Conservation (phyloP, 1,140 invertebrate species). For the Sweltsa coloradensis region DNA sequence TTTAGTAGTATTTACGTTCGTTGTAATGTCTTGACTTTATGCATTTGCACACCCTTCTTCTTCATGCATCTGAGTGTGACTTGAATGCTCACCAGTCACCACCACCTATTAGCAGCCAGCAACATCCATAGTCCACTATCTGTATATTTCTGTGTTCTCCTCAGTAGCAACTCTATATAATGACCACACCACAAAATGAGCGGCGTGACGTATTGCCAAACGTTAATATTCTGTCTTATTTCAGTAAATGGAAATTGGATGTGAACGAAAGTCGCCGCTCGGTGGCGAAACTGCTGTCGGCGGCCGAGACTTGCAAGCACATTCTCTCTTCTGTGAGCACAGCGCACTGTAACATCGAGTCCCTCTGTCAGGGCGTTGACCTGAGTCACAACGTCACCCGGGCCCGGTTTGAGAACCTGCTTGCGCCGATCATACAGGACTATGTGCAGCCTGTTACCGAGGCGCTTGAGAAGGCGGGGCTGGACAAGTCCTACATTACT, state of each 20-base stretch:
- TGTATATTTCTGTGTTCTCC: too few species aligned
- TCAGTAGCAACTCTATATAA: too few species aligned
- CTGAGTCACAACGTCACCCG: slow-evolving; percentile 51
- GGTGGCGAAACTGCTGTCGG: slow-evolving; percentile 44
- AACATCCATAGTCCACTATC: too few species aligned
- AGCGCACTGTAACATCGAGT: slow-evolving; percentile 56
- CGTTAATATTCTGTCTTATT: too few species aligned
- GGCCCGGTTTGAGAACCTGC: slow-evolving; percentile 53
- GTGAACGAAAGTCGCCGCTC: slow-evolving; percentile 52
- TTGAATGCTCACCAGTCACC: too few species aligned
- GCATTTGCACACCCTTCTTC: too few species aligned
- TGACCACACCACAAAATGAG: too few species aligned
- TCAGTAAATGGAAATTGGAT: slow-evolving; percentile 52
- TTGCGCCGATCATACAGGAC: slow-evolving; percentile 38
- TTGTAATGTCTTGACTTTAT: too few species aligned
- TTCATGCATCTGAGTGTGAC: too few species aligned
- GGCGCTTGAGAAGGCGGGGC: slow-evolving; percentile 22
- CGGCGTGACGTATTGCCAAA: too few species aligned
- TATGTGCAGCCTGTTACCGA: slow-evolving; percentile 39
- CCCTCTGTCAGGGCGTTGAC: slow-evolving; percentile 56
- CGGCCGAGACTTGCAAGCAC: slow-evolving; percentile 57
- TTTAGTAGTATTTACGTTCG: too few species aligned
- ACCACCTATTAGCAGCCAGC: too few species aligned
- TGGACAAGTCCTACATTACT: slow-evolving; percentile 22
- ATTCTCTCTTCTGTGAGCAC: slow-evolving; percentile 51